Percentiles rank a stretch among this genome's conserved stretches.
Evolutionary conservation across 2,888 invertebrate genomes (phyloP).

Genomic region (Polyommatus iphigenia): DNA sequence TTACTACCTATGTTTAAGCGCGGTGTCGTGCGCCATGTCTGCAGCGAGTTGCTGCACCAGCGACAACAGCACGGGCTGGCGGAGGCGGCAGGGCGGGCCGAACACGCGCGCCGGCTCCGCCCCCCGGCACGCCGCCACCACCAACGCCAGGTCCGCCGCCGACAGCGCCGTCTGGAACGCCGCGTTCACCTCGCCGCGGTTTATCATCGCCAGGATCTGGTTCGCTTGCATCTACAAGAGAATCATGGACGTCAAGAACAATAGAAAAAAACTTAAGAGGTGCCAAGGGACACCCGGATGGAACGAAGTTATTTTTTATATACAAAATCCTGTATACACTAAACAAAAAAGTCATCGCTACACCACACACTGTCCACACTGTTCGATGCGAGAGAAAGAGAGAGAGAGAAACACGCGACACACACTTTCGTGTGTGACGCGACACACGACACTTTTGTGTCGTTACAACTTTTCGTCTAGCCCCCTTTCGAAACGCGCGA

Average conservation of each 20-base stretch:
- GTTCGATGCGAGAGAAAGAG: too few relatives aligned
- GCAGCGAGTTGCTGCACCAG: constrained; percentile 96
- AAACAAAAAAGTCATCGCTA: too few relatives aligned
- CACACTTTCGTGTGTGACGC: too few relatives aligned
- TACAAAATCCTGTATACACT: too few relatives aligned
- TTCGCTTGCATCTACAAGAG: constrained; percentile 78
- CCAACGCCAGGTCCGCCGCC: constrained; percentile 92
- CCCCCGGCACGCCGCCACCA: constrained; percentile 92
- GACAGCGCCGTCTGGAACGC: constrained; percentile 95
- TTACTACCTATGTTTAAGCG: constrained; percentile 61
- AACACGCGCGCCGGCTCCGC: constrained; percentile 91
- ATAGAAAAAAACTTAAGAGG: too few relatives aligned
- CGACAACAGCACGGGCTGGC: constrained; percentile 94
- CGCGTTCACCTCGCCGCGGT: constrained; percentile 88
- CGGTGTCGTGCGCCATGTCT: constrained; percentile 90
- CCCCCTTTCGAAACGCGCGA: too few relatives aligned
- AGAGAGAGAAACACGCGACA: too few relatives aligned
- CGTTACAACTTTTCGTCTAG: too few relatives aligned
- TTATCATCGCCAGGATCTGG: constrained; percentile 84
- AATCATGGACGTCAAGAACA: not conserved
- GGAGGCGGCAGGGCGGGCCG: constrained; percentile 84
- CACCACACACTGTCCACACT: too few relatives aligned
- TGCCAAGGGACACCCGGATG: too few relatives aligned
- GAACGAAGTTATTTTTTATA: too few relatives aligned
- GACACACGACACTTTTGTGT: too few relatives aligned